phyloP scores from a whole-genome alignment of 2,888 invertebrate species.

The Panopea generosa region DNA sequence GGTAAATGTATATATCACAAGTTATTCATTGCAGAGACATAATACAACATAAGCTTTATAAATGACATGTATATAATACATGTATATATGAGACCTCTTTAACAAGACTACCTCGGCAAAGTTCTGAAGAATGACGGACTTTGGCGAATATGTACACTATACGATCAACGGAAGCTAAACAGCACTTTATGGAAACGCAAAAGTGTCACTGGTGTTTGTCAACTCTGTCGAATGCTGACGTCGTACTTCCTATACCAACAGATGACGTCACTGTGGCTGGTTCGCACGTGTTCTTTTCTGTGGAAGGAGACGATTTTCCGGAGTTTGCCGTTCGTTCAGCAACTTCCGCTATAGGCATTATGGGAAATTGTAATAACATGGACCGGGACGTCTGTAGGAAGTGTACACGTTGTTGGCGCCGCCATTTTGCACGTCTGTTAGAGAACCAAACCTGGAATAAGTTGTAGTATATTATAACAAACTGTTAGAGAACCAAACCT shows the following conservation, averaged over 20 bases:
- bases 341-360: slow-evolving; percentile 38
- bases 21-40: too few species aligned
- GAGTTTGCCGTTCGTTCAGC: slow-evolving; percentile 5
- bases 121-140: too few species aligned
- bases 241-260: slow-evolving; percentile 25
- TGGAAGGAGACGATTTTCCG: not conserved
- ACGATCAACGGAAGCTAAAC: too few species aligned
- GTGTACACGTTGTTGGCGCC: slow-evolving; percentile 77
- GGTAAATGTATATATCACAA: too few species aligned
- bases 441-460: slow-evolving; percentile 80
- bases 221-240: slow-evolving; percentile 54
- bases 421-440: slow-evolving; percentile 79
- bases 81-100: too few species aligned
- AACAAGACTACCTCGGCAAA: too few species aligned
- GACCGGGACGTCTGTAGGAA: slow-evolving; percentile 71
- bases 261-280: slow-evolving; percentile 39
- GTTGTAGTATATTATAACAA: too few species aligned
- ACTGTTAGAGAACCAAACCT: too few species aligned
- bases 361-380: slow-evolving; percentile 61
- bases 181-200: too few species aligned
- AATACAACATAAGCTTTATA: too few species aligned
- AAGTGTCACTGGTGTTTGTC: slow-evolving; percentile 13
- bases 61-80: too few species aligned
- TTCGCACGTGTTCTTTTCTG: not conserved
- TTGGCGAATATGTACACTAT: too few species aligned